Conservation (phyloP, 2,888 invertebrate species). For the Lacanobia oleracea region DNA sequence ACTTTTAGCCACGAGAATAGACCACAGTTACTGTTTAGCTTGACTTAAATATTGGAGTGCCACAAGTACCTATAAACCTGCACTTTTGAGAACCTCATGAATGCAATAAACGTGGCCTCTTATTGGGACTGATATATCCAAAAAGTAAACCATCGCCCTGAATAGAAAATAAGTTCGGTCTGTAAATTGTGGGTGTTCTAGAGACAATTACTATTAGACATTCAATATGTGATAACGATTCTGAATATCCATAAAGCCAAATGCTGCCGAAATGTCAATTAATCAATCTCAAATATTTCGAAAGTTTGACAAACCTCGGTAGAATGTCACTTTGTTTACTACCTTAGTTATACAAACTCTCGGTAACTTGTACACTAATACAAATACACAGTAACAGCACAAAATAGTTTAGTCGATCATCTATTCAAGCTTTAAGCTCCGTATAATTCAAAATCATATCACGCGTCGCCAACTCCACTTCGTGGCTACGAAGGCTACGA, state of each 20-base stretch:
- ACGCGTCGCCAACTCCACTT: slow-evolving; percentile 56
- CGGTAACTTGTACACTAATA: neutral
- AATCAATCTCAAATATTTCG: neutral
- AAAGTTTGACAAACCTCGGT: too few species aligned
- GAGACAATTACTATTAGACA: too few species aligned
- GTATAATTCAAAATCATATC: slow-evolving; percentile 62
- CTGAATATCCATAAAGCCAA: too few species aligned
- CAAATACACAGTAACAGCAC: slow-evolving; percentile 13
- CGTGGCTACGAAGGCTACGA: slow-evolving; percentile 59
- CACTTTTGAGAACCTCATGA: neutral
- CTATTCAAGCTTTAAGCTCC: slow-evolving; percentile 52
- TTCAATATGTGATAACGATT: too few species aligned
- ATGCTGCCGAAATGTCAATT: too few species aligned
- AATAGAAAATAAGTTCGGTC: too few species aligned
- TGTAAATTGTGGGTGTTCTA: too few species aligned
- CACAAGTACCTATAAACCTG: neutral
- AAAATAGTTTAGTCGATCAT: slow-evolving; percentile 50
- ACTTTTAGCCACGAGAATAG: neutral
- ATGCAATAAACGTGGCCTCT: neutral
- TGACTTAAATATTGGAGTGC: neutral
- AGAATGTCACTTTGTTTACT: neutral
- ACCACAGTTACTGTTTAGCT: neutral
- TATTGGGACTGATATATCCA: neutral
- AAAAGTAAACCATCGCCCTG: too few species aligned
- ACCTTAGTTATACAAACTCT: neutral